These are phyloP conservation scores for Dryoscopus gambensis DNA, from an alignment of 2,113 vertebrate species.

Conservation along the genomic window DNA sequence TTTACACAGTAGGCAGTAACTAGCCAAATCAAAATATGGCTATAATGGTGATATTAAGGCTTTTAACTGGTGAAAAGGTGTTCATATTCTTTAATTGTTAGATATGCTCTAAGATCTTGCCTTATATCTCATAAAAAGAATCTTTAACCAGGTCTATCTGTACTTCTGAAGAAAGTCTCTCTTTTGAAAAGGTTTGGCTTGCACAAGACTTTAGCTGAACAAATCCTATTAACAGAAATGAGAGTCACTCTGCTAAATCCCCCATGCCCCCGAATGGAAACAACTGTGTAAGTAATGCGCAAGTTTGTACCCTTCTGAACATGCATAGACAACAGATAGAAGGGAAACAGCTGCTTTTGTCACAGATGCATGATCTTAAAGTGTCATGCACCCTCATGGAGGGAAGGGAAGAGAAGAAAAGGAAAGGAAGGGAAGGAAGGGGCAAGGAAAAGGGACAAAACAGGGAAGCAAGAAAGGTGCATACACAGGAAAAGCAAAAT, in stretches of 20 bases:
- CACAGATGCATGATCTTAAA: neutral
- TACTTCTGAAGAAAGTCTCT: slow-evolving; percentile 29
- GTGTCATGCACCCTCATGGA: neutral
- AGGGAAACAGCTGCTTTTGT: neutral
- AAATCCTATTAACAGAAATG: neutral
- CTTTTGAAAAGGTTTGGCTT: slow-evolving; percentile 31
- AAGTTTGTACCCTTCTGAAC: neutral
- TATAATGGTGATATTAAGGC: slow-evolving; percentile 6
- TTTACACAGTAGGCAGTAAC: slow-evolving; percentile 38
- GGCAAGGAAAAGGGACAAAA: neutral
- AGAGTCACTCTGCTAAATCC: neutral
- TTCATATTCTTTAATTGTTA: slow-evolving; percentile 9
- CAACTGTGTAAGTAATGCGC: neutral
- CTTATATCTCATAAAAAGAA: slow-evolving; percentile 33
- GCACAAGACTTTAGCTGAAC: neutral
- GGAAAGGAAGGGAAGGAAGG: neutral
- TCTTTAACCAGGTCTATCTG: neutral
- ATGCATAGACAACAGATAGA: fast-evolving
- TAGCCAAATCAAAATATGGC: slow-evolving; percentile 16
- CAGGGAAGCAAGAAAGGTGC: neutral
- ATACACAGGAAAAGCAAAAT: neutral
- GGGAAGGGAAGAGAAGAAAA: neutral
- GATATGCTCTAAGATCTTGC: slow-evolving; percentile 3
- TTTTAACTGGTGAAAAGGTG: slow-evolving; percentile 2
- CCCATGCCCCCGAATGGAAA: neutral